Percentiles rank a stretch among this genome's conserved stretches.
phyloP scores from a whole-genome alignment of 2,113 vertebrate species.

The Catharus bicknelli region DNA sequence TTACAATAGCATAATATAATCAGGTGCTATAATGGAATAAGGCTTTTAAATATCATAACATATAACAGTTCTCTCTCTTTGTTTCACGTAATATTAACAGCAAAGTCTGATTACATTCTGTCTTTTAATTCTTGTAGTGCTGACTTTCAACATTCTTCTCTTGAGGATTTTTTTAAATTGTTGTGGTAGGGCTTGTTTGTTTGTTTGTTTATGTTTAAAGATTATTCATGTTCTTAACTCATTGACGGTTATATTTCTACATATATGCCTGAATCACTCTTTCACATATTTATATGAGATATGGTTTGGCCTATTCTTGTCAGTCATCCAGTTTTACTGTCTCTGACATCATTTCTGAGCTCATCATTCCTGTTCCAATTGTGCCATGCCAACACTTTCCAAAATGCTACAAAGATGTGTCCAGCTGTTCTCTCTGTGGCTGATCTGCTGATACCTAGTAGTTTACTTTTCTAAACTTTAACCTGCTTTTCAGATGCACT shows the following conservation, averaged over 20 bases:
- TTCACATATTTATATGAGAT: not conserved
- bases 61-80: not conserved
- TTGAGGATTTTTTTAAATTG: not conserved
- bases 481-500: not conserved
- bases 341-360: not conserved
- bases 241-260: not conserved
- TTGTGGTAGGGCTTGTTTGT: too few relatives aligned
- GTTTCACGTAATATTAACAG: not conserved
- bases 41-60: not conserved
- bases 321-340: not conserved
- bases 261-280: not conserved
- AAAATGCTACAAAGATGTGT: fast-evolving
- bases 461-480: not conserved
- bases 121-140: not conserved
- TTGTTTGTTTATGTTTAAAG: not conserved
- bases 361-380: not conserved
- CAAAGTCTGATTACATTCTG: not conserved
- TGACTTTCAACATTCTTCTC: not conserved
- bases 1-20: not conserved
- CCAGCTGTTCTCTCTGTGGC: not conserved
- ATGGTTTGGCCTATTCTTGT: not conserved
- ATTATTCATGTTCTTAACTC: not conserved
- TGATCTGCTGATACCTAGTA: not conserved
- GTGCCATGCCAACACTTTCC: not conserved
- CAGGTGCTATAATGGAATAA: not conserved